phyloP scores from a whole-genome alignment of 2,888 invertebrate genomes.

The Druceiella hillmani region DNA sequence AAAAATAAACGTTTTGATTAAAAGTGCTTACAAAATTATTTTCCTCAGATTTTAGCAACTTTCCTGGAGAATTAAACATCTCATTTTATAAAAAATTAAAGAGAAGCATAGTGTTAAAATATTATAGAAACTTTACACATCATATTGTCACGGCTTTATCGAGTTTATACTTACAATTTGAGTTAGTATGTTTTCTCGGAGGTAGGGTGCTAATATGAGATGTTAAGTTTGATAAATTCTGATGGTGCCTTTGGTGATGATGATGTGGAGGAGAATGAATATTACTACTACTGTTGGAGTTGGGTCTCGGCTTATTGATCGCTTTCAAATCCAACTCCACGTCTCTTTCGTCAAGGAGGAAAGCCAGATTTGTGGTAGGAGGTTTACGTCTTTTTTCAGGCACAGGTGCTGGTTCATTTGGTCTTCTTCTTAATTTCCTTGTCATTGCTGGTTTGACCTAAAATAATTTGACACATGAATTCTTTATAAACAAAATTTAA shows the following conservation, averaged over 20 bases:
- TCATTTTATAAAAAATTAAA: too few relatives aligned
- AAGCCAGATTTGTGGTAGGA: constrained; percentile 79
- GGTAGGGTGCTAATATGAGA: constrained; percentile 18
- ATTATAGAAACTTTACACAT: too few relatives aligned
- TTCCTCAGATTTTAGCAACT: too few relatives aligned
- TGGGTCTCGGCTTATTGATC: constrained; percentile 52
- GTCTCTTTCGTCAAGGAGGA: constrained; percentile 82
- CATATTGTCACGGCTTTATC: too few relatives aligned
- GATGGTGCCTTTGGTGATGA: constrained; percentile 34
- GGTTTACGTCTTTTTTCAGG: constrained; percentile 85
- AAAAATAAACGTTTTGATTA: too few relatives aligned
- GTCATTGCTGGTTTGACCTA: constrained; percentile 94
- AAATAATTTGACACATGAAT: constrained; percentile 12
- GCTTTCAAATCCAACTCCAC: constrained; percentile 81
- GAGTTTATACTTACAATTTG: constrained; percentile 38
- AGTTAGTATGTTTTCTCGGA: constrained; percentile 39
- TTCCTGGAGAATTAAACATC: too few relatives aligned
- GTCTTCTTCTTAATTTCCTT: constrained; percentile 83
- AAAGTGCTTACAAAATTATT: too few relatives aligned
- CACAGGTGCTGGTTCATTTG: constrained; percentile 89
- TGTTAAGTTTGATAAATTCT: constrained; percentile 2
- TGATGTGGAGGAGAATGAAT: constrained; percentile 30
- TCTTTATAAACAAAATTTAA: constrained; percentile 5
- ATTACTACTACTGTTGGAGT: neutral
- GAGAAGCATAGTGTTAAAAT: too few relatives aligned